These are phyloP conservation scores for Falco rusticolus DNA, from an alignment of 2,797 vertebrate species.

Conservation along the genomic window DNA sequence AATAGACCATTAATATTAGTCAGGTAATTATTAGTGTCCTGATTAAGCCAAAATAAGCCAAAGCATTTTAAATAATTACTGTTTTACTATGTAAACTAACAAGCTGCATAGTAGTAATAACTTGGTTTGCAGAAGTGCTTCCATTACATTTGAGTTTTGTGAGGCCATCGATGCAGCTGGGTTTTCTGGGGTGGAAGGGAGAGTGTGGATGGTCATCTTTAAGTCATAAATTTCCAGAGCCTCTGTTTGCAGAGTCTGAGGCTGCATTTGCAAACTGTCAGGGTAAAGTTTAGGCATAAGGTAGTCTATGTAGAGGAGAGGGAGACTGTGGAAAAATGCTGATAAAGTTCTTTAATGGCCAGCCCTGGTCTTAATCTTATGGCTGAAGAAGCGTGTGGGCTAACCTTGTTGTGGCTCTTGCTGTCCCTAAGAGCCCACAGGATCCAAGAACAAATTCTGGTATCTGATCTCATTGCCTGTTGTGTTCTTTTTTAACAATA, in stretches of 20 bases:
- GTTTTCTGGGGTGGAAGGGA: not conserved
- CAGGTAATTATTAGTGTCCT: conserved; percentile 22
- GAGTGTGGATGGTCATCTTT: not conserved
- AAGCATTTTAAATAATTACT: not conserved
- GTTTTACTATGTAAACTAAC: not conserved
- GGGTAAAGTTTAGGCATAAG: not conserved
- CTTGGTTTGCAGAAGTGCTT: not conserved
- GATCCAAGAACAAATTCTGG: not conserved
- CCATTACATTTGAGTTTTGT: not conserved
- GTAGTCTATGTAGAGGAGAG: not conserved
- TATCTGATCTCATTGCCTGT: not conserved
- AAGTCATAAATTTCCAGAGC: not conserved
- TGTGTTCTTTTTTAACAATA: not conserved
- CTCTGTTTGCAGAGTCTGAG: not conserved
- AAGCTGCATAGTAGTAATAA: not conserved
- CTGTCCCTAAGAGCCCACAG: not conserved
- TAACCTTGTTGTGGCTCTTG: not conserved
- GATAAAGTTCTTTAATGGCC: not conserved
- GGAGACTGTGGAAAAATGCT: not conserved
- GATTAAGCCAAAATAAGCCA: not conserved
- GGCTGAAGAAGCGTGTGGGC: not conserved
- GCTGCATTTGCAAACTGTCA: not conserved
- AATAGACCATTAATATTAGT: not conserved
- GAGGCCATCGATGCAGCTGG: not conserved
- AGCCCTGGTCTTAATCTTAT: not conserved